Evolutionary conservation across 1,140 invertebrate genomes (phyloP).

Genomic region (Cyclargus thomasi): DNA sequence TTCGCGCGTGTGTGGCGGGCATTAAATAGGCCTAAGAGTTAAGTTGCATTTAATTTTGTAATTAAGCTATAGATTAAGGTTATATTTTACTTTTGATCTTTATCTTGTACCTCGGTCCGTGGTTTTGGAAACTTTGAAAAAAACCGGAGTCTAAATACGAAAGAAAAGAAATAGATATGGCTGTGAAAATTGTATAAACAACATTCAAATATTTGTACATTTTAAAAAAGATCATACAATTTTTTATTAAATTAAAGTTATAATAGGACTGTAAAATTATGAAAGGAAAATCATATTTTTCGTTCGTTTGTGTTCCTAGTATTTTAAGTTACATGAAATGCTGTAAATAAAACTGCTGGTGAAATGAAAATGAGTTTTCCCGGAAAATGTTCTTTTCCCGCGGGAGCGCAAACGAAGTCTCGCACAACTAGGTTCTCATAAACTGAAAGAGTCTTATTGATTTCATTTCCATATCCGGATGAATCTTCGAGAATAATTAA

Average conservation of each 20-base stretch:
- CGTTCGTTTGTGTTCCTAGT: too few species aligned
- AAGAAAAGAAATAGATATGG: not conserved
- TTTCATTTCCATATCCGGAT: not conserved
- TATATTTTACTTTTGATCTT: not conserved
- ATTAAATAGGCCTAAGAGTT: slow-evolving; percentile 2
- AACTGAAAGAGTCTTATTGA: not conserved
- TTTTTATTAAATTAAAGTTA: too few species aligned
- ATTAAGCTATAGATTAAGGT: not conserved
- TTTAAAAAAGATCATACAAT: too few species aligned
- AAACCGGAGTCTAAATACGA: not conserved
- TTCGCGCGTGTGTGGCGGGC: not conserved
- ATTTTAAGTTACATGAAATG: too few species aligned
- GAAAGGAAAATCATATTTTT: too few species aligned
- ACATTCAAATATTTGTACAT: not conserved
- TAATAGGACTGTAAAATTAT: too few species aligned
- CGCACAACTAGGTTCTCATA: not conserved
- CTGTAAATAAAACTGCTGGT: too few species aligned
- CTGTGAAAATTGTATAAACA: not conserved
- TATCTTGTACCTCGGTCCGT: not conserved
- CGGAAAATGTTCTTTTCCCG: not conserved
- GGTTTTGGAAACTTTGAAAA: not conserved
- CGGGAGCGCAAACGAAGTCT: not conserved
- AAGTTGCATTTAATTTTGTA: slow-evolving; percentile 8
- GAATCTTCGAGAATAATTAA: not conserved
- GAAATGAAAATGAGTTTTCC: too few species aligned